A percentile compares a stretch with the other conserved stretches of the same genome.
These are phyloP conservation scores for Catharus bicknelli DNA, from an alignment of 2,113 vertebrate genomes.

Conservation along the genomic window DNA sequence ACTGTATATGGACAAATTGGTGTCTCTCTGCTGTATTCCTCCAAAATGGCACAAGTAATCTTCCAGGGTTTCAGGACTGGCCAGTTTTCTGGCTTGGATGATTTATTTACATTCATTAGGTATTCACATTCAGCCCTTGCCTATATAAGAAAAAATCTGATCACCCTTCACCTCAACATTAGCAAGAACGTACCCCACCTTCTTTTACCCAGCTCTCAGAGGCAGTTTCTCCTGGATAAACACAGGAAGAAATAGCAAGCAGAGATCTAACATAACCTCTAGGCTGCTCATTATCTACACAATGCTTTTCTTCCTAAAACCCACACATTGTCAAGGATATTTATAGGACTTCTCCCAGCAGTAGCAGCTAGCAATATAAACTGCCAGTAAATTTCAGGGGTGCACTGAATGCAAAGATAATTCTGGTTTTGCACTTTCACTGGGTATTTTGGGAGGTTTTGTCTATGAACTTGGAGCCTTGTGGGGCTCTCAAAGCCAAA, in stretches of 20 bases:
- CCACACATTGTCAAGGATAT: slow-evolving; percentile 1
- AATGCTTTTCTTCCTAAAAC: neutral
- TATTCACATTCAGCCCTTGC: neutral
- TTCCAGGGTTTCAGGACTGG: neutral
- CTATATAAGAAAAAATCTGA: neutral
- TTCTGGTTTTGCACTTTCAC: neutral
- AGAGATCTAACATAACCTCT: neutral
- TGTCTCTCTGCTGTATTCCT: neutral
- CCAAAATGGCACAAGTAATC: neutral
- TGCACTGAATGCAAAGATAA: neutral
- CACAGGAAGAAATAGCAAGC: neutral
- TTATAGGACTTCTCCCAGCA: slow-evolving; percentile 4
- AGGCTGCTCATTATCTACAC: neutral
- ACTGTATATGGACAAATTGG: neutral
- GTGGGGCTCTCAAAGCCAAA: neutral
- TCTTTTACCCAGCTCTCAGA: neutral
- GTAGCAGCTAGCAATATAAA: slow-evolving; percentile 11
- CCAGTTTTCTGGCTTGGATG: neutral
- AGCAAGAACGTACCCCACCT: neutral
- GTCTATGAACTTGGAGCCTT: neutral
- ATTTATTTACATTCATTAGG: neutral
- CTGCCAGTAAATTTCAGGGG: slow-evolving; percentile 31
- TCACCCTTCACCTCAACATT: neutral
- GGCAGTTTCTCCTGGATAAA: neutral
- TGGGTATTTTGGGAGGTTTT: neutral